These are phyloP conservation scores for Gasterosteus nipponicus DNA, from an alignment of 2,113 vertebrate species.

Conservation along the genomic window DNA sequence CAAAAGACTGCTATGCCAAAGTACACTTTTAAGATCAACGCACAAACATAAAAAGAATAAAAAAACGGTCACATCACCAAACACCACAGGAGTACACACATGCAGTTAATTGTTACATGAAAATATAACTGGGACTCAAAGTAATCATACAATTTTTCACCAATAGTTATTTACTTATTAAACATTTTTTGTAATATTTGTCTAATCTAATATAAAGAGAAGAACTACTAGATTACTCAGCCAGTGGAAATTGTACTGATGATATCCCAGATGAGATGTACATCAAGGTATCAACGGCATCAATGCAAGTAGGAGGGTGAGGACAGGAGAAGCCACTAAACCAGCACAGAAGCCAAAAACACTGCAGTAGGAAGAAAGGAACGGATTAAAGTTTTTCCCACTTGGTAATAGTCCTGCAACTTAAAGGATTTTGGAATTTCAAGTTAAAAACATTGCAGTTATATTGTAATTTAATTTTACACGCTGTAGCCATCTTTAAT, in stretches of 20 bases:
- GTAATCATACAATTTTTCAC: background rate
- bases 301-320: slow-evolving; percentile 33
- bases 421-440: no score
- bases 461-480: background rate
- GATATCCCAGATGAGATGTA: background rate
- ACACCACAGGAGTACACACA: background rate
- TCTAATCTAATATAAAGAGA: background rate
- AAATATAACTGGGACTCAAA: background rate
- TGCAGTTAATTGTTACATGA: background rate
- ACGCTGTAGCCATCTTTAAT: background rate
- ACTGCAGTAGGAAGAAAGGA: slow-evolving; percentile 23
- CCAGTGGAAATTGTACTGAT: background rate
- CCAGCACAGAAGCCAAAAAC: slow-evolving; percentile 38
- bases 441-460: no score
- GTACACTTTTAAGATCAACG: background rate
- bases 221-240: background rate
- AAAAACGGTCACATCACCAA: background rate
- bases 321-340: slow-evolving; percentile 35
- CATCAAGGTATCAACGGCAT: slow-evolving; percentile 35
- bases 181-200: background rate
- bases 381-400: background rate
- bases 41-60: background rate
- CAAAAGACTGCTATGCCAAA: background rate
- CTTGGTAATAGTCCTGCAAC: no score
- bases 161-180: background rate